Evolutionary conservation across 2,113 vertebrate species (phyloP), one percentile per base, ranked within the genome.

Genomic region (Leptobrachium ailaonicum): DNA sequence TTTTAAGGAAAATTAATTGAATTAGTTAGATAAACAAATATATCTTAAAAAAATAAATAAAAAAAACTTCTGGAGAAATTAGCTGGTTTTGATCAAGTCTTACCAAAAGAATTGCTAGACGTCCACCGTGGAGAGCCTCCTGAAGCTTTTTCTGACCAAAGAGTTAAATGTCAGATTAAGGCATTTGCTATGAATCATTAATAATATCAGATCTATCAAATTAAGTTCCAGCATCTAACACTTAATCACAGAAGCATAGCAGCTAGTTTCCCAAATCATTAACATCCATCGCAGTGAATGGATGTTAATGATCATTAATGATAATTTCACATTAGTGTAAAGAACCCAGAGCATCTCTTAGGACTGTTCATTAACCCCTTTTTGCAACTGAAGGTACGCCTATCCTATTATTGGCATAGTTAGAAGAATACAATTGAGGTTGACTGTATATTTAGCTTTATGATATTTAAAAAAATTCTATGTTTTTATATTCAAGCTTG

Each of bases 121-220:
- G 8, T 5, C 47, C 47, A 50, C 4, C 47, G 4, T 8, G 47
- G 8, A 5, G 47, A 50, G 47, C 8, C 4, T 50, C 8, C 47
- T 50, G 47, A 8, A 50, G 8, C 8, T 50, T 50, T 4, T 50
- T 50, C 56, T 14, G 13, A 4, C 56, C 9, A 11, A 10, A 60
- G 56, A 60, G 56, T 60, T 60, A 60, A 60, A 60, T 13, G 56
- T 8, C 56, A 13, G 56, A 60, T 12, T 1, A 12, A 13, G 56
- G 56, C 56, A 60, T 60, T 60, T 13, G 56, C 56, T 60, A 60
- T 60, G 56, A 60, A 12, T 60, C 56, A 40, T 64, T 64, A 64
- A 64, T 64, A 64, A 64, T 64, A 7, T 64, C 62, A 64, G 62
- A 64, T 20, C 62, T 64, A 64, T 64, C 62, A 64, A 64, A 40